Evolutionary conservation across 2,888 invertebrate species (phyloP).

Genomic region (Plebejus melissa): DNA sequence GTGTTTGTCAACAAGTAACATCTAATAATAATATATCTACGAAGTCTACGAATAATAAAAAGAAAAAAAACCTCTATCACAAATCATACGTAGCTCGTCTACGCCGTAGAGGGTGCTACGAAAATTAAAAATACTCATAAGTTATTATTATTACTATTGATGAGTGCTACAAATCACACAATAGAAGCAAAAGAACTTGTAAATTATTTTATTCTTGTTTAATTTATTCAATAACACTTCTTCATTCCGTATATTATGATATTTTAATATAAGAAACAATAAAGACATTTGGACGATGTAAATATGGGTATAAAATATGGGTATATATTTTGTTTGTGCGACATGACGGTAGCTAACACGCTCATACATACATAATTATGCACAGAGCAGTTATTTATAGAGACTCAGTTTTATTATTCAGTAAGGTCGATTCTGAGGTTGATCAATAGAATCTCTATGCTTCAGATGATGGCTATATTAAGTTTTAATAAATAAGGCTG

Average conservation of each 20-base stretch:
- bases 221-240: not conserved
- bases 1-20: too few relatives aligned
- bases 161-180: not conserved
- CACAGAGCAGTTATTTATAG: constrained; percentile 10
- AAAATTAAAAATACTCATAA: not conserved
- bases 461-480: not conserved
- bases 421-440: not conserved
- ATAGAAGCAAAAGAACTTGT: too few relatives aligned
- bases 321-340: not conserved
- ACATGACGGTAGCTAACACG: not conserved
- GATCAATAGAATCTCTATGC: not conserved
- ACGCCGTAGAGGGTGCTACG: not conserved
- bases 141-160: not conserved
- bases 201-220: not conserved
- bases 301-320: not conserved
- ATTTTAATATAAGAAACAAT: not conserved
- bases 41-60: too few relatives aligned
- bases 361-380: constrained; percentile 17
- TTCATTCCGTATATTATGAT: not conserved
- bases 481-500: not conserved
- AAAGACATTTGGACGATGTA: not conserved
- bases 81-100: not conserved
- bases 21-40: too few relatives aligned
- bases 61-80: too few relatives aligned
- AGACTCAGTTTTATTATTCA: not conserved